Percentiles rank a stretch among this genome's conserved stretches.
phyloP scores from a whole-genome alignment of 2,113 vertebrate genomes.

The Ceyx melanurus region DNA sequence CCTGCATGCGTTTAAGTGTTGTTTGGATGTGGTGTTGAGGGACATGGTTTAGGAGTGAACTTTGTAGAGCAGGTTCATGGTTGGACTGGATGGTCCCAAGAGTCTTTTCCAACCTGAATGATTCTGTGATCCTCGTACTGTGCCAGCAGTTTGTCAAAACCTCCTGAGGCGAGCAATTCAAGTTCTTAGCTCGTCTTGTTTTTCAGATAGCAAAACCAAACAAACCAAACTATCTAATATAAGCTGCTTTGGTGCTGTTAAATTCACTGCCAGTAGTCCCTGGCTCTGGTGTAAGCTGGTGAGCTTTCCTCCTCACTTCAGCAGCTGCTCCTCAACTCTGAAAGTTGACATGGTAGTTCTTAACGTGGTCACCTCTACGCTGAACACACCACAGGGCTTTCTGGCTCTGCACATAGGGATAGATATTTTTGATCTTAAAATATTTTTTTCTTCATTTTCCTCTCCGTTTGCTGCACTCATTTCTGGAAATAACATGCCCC shows the following conservation, averaged over 20 bases:
- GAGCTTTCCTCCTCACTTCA: not conserved
- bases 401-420: not conserved
- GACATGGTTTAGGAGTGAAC: too few relatives aligned
- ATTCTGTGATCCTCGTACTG: not conserved
- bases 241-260: not conserved
- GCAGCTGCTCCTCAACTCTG: not conserved
- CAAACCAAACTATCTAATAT: not conserved
- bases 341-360: not conserved
- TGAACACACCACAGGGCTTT: not conserved
- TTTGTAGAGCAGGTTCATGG: too few relatives aligned
- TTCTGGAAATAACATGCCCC: not conserved
- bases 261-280: not conserved
- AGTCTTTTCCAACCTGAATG: too few relatives aligned
- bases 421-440: fast-evolving
- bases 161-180: not conserved
- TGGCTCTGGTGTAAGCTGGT: not conserved
- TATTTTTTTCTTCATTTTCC: not conserved
- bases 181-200: not conserved
- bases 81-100: too few relatives aligned
- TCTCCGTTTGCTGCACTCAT: not conserved
- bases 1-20: too few relatives aligned
- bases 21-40: too few relatives aligned
- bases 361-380: not conserved
- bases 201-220: not conserved
- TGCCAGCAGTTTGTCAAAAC: not conserved